These are phyloP conservation scores for Asarcornis scutulata DNA, from an alignment of 2,113 vertebrate species.

Conservation along the genomic window DNA sequence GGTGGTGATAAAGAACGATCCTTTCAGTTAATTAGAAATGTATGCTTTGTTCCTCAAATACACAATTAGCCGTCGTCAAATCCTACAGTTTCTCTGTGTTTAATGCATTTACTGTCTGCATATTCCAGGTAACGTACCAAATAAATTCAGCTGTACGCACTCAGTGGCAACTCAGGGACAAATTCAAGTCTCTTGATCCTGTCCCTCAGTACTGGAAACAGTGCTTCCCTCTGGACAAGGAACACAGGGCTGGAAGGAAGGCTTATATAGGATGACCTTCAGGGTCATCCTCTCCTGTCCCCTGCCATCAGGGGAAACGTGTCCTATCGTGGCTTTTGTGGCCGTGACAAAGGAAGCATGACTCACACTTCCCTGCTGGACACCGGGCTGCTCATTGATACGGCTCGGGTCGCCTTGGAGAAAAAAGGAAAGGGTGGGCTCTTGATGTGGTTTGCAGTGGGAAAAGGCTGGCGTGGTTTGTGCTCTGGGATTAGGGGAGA, in stretches of 20 bases:
- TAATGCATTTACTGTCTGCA: not conserved
- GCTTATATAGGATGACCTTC: constrained; percentile 35
- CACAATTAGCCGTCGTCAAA: not conserved
- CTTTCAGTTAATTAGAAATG: constrained; percentile 20
- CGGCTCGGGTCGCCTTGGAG: constrained; percentile 16
- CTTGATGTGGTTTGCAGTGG: not conserved
- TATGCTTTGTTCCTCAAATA: constrained; percentile 8
- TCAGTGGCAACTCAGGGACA: not conserved
- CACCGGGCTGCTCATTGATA: constrained; percentile 6
- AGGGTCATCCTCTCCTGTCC: constrained; percentile 32
- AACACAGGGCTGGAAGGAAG: constrained; percentile 23
- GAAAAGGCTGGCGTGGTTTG: not conserved
- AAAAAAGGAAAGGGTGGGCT: not conserved
- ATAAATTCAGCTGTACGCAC: not conserved
- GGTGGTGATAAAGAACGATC: not conserved
- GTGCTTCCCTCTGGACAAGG: not conserved
- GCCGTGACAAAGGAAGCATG: constrained; percentile 42
- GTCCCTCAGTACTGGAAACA: not conserved
- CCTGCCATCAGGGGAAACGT: constrained; percentile 2
- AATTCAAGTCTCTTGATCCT: constrained; percentile 24
- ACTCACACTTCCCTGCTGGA: constrained; percentile 47
- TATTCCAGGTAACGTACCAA: not conserved
- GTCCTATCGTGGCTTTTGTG: constrained; percentile 20
- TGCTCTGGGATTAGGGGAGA: not conserved
- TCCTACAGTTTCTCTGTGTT: not conserved